Conservation (phyloP, 1,140 invertebrate genomes). For the Cydia strobilella region DNA sequence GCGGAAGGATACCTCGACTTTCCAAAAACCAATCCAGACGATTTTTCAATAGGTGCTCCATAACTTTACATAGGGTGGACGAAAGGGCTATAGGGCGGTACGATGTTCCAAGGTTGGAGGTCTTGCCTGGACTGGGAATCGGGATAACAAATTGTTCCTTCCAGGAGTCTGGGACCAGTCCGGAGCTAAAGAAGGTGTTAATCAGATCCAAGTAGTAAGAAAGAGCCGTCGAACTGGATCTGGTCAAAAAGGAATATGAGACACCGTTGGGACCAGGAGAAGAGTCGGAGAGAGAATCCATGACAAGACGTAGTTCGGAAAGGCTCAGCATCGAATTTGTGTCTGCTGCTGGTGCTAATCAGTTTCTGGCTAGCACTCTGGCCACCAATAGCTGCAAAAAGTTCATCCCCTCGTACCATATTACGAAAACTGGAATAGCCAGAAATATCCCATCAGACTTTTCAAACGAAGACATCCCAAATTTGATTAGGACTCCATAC, state of each 20-base stretch:
- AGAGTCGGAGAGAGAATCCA: background rate
- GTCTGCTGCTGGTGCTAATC: too few relatives aligned
- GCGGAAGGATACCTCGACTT: background rate
- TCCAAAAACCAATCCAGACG: constrained; percentile 39
- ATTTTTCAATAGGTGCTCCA: constrained; percentile 37
- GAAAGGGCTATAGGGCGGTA: constrained; percentile 33
- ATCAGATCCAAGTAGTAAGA: constrained; percentile 28
- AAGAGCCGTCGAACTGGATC: background rate
- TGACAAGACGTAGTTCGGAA: background rate
- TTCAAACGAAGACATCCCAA: too few relatives aligned
- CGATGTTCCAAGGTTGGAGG: background rate
- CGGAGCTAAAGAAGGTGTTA: constrained; percentile 11
- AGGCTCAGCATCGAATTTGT: too few relatives aligned
- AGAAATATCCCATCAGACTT: too few relatives aligned
- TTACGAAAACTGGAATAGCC: too few relatives aligned
- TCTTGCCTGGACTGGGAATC: constrained; percentile 32
- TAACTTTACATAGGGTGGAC: constrained; percentile 28
- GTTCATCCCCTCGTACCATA: too few relatives aligned
- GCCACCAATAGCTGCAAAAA: too few relatives aligned
- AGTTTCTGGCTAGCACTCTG: too few relatives aligned
- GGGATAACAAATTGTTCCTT: constrained; percentile 34
- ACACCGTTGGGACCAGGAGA: constrained; percentile 35
- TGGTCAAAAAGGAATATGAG: constrained; percentile 35
- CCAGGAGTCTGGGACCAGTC: constrained; percentile 33
- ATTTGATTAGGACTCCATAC: too few relatives aligned